phyloP scores from a whole-genome alignment of 2,113 vertebrate species.

The Aegithalos caudatus region DNA sequence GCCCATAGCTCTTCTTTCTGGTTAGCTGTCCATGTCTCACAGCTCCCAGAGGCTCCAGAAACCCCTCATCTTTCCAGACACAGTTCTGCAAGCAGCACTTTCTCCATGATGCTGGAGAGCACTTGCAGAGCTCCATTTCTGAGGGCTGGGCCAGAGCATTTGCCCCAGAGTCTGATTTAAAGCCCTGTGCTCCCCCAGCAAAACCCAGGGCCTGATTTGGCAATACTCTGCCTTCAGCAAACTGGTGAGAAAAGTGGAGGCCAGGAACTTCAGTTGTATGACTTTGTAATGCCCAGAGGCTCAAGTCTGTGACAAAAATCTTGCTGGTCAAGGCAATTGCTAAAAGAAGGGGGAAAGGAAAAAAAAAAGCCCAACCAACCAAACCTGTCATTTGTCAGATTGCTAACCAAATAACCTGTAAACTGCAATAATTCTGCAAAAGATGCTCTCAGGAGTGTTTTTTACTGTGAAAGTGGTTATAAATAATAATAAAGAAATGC shows the following conservation, averaged over 20 bases:
- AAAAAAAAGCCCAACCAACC: background rate
- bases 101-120: background rate
- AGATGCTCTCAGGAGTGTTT: background rate
- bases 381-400: background rate
- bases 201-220: background rate
- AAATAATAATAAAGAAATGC: constrained; percentile 11
- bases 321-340: background rate
- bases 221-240: background rate
- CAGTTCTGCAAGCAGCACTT: background rate
- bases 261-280: background rate
- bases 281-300: background rate
- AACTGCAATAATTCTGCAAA: background rate
- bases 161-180: background rate
- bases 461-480: background rate
- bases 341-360: background rate
- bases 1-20: background rate
- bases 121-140: background rate
- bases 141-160: rapidly evolving
- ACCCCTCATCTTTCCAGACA: background rate
- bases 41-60: background rate
- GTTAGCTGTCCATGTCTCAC: background rate
- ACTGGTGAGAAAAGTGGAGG: background rate
- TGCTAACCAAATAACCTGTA: background rate
- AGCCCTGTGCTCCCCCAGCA: background rate
- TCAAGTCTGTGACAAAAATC: background rate